Conservation (phyloP, 2,797 vertebrate species). For the Malurus leucopterus region DNA sequence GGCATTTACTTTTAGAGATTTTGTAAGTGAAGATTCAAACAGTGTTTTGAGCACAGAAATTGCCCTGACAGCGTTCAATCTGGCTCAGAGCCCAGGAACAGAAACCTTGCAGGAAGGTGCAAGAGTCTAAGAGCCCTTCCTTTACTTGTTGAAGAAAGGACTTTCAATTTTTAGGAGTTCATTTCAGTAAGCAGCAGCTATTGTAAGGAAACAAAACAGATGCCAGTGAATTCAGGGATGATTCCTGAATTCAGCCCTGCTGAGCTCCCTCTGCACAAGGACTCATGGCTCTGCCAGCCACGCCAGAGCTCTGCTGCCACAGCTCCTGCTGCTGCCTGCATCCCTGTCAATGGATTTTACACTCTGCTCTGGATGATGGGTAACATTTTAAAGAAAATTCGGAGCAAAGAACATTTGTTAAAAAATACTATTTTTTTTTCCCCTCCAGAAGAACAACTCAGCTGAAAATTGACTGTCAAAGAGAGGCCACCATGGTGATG, state of each 20-base stretch:
- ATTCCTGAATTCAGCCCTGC: not conserved
- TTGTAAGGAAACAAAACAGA: not conserved
- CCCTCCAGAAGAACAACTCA: not conserved
- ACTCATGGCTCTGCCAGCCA: not conserved
- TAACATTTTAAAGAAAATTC: not conserved
- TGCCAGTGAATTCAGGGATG: rapidly evolving
- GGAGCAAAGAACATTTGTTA: not conserved
- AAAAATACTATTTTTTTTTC: not conserved
- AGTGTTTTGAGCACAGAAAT: not conserved
- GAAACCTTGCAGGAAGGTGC: not conserved
- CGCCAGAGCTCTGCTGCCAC: rapidly evolving
- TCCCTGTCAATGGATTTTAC: not conserved
- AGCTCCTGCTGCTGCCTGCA: not conserved
- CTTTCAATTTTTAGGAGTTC: not conserved
- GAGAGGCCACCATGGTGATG: not conserved
- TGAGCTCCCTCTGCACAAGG: not conserved
- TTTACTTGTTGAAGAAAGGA: not conserved
- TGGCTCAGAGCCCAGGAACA: not conserved
- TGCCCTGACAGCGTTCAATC: not conserved
- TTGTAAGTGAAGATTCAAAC: not conserved
- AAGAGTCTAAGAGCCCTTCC: not conserved
- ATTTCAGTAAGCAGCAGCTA: not conserved
- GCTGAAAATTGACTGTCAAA: not conserved
- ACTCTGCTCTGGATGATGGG: not conserved
- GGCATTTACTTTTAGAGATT: not conserved